Evolutionary conservation across 1,140 invertebrate species (phyloP).

Genomic region (Tetramorium simillimum): DNA sequence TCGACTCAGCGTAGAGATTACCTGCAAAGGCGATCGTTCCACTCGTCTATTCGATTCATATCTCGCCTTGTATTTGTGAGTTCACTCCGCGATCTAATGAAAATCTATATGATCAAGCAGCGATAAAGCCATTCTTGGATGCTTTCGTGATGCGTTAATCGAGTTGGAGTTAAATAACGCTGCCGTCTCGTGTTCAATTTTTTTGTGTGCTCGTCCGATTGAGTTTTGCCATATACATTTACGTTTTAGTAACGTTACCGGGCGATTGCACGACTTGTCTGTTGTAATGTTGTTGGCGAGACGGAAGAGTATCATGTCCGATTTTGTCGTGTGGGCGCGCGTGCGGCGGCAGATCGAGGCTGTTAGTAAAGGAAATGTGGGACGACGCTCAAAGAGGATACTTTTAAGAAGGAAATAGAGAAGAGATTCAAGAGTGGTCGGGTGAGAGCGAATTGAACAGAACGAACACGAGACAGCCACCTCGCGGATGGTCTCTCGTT

Average conservation of each 20-base stretch:
- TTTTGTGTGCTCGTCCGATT: slow-evolving; percentile 58
- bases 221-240: not conserved
- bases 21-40: slow-evolving; percentile 80
- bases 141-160: slow-evolving; percentile 49
- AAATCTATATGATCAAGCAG: slow-evolving; percentile 25
- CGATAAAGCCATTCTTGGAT: slow-evolving; percentile 13
- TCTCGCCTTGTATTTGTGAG: not conserved
- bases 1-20: slow-evolving; percentile 73
- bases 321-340: slow-evolving; percentile 83
- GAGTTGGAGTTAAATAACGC: slow-evolving; percentile 52
- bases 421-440: slow-evolving; percentile 54
- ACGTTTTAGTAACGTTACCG: slow-evolving; percentile 19
- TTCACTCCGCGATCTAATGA: slow-evolving; percentile 17
- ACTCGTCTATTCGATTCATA: slow-evolving; percentile 45
- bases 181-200: slow-evolving; percentile 13
- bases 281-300: slow-evolving; percentile 30
- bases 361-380: slow-evolving; percentile 74
- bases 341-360: slow-evolving; percentile 81
- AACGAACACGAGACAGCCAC: not conserved
- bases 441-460: slow-evolving; percentile 39
- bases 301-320: slow-evolving; percentile 58
- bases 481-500: slow-evolving; percentile 1
- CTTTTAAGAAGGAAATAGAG: slow-evolving; percentile 54
- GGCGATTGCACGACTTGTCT: slow-evolving; percentile 10
- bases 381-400: slow-evolving; percentile 64